Conservation (phyloP, 2,888 invertebrate genomes). For the Phania funesta region DNA sequence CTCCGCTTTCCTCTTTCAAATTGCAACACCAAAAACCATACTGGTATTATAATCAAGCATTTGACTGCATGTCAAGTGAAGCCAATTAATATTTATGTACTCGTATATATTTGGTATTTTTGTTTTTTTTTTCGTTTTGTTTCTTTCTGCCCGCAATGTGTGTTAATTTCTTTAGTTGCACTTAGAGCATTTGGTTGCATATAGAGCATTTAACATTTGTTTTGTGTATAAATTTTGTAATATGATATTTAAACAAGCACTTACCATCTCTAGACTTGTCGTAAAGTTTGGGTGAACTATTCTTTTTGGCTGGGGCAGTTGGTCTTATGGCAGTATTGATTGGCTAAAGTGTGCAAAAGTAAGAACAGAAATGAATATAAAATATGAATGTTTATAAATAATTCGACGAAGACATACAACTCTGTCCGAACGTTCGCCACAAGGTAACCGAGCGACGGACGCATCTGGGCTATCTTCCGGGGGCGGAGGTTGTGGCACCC, state of each 20-base stretch:
- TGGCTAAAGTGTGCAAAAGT: conserved; percentile 74
- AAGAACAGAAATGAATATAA: not conserved
- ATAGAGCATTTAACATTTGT: conserved; percentile 25
- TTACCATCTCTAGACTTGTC: conserved; percentile 80
- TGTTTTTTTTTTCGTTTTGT: conserved; percentile 3
- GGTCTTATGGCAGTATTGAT: conserved; percentile 79
- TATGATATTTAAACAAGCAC: conserved; percentile 66
- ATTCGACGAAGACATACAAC: conserved; percentile 73
- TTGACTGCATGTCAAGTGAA: conserved; percentile 73
- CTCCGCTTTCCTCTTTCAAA: conserved; percentile 38
- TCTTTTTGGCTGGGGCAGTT: conserved; percentile 82
- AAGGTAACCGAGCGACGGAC: conserved; percentile 90
- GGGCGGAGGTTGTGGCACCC: conserved; percentile 95
- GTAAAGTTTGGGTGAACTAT: conserved; percentile 84
- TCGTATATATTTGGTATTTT: too few relatives aligned
- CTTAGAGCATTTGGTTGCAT: too few relatives aligned
- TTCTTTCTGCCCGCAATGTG: conserved; percentile 4
- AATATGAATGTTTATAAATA: conserved; percentile 19
- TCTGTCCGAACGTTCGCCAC: conserved; percentile 91
- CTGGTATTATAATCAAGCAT: conserved; percentile 51
- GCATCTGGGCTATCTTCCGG: conserved; percentile 94
- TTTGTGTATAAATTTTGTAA: conserved; percentile 15
- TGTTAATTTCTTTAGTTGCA: conserved; percentile 26
- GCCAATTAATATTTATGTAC: conserved; percentile 76
- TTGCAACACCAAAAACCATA: conserved; percentile 26